Evolutionary conservation across 2,113 vertebrate species (phyloP).

Genomic region (Ciconia stormi): DNA sequence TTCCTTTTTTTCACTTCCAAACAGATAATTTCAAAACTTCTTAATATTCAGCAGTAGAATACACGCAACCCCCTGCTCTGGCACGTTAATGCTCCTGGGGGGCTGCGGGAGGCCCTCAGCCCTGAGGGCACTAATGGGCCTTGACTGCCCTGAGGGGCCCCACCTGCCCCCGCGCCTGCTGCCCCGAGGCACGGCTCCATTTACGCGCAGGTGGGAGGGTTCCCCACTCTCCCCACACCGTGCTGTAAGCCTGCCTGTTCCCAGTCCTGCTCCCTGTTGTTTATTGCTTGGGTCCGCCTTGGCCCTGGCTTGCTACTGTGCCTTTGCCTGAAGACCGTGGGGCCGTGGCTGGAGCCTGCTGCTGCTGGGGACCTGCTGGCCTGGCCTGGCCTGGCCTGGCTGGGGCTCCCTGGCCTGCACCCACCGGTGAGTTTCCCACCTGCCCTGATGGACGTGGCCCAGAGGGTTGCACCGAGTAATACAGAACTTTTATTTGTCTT

Average conservation of each 20-base stretch:
- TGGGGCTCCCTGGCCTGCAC: rapidly evolving
- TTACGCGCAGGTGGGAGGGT: background rate
- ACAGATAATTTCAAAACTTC: background rate
- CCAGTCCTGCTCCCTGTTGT: rapidly evolving
- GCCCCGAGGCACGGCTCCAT: background rate
- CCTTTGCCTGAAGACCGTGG: rapidly evolving
- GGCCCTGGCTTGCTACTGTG: rapidly evolving
- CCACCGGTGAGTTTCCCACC: rapidly evolving
- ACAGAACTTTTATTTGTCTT: background rate
- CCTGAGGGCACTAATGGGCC: background rate
- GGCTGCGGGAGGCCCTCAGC: background rate
- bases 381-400: too few relatives aligned
- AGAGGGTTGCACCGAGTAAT: background rate
- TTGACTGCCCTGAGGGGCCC: background rate
- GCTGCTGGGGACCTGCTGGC: background rate
- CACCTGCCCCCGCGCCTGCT: background rate
- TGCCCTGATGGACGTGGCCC: too few relatives aligned
- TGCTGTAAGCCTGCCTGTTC: rapidly evolving
- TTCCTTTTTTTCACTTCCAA: background rate
- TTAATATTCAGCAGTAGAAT: background rate
- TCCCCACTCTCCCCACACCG: rapidly evolving
- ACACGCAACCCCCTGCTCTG: background rate
- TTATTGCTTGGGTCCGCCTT: background rate
- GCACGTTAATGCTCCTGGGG: background rate
- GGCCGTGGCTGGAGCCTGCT: rapidly evolving